Conservation (phyloP, 2,797 vertebrate genomes). For the Tadarida brasiliensis region DNA sequence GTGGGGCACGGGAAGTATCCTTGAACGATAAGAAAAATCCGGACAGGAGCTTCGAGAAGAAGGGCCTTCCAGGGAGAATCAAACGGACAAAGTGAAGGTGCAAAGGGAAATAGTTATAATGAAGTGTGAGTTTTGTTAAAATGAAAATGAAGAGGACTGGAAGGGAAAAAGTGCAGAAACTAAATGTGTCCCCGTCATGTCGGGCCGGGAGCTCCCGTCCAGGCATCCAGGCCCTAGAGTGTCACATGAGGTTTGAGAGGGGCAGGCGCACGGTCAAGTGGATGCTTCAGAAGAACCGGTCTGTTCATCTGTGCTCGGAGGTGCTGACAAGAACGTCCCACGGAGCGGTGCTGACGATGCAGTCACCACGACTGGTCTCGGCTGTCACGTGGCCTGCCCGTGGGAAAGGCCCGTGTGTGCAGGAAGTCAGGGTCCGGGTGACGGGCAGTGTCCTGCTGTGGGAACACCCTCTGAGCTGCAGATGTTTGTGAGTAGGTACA, state of each 20-base stretch:
- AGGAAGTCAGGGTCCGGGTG: not conserved
- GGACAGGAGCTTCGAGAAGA: fast-evolving
- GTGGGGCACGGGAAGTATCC: fast-evolving
- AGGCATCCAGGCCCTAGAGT: fast-evolving
- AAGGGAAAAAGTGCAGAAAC: not conserved
- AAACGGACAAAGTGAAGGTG: fast-evolving
- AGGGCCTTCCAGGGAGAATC: not conserved
- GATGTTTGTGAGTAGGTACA: not conserved
- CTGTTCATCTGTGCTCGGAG: not conserved
- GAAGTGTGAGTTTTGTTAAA: too few relatives aligned
- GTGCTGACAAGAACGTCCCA: too few relatives aligned
- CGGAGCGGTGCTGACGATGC: not conserved
- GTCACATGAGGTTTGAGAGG: not conserved
- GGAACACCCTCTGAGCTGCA: not conserved
- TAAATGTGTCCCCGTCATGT: fast-evolving
- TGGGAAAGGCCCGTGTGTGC: not conserved
- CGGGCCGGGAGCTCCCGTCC: not conserved
- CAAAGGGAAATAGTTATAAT: not conserved
- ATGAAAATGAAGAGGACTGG: not conserved
- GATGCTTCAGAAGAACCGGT: not conserved
- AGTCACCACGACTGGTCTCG: not conserved
- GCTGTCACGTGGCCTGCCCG: not conserved
- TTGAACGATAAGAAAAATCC: not conserved
- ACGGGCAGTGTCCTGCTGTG: too few relatives aligned
- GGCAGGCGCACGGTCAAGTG: not conserved